Evolutionary conservation across 2,113 vertebrate genomes (phyloP).

Genomic region (Pollachius pollachius): DNA sequence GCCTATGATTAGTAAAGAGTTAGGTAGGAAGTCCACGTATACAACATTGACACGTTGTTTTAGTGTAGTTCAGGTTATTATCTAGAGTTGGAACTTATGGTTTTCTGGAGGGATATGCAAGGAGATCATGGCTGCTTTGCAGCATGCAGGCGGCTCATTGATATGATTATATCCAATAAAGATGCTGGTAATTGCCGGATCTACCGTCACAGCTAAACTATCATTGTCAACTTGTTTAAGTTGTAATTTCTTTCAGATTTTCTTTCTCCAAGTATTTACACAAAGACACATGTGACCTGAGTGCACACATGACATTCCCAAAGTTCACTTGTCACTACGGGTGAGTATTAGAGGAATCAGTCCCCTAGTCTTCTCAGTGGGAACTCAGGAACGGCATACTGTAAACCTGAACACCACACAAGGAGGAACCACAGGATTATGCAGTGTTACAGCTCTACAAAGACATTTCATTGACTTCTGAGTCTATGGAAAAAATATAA

Average conservation of each 20-base stretch:
- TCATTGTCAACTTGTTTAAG: background rate
- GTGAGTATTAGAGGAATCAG: conserved; percentile 2
- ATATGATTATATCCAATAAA: conserved; percentile 19
- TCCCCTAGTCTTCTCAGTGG: background rate
- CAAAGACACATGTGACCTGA: conserved; percentile 7
- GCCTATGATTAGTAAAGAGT: background rate
- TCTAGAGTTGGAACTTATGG: background rate
- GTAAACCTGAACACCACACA: too few species aligned
- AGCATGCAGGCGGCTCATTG: conserved; percentile 22
- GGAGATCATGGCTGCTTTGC: conserved; percentile 12
- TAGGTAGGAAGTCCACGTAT: background rate
- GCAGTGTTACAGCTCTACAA: too few species aligned
- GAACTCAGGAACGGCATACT: too few species aligned
- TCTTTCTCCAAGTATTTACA: too few species aligned
- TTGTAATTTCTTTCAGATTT: too few species aligned
- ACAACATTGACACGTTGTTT: background rate
- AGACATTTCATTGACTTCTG: too few species aligned
- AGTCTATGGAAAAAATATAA: too few species aligned
- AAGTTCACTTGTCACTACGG: background rate
- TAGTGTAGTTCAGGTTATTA: background rate
- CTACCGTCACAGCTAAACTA: background rate
- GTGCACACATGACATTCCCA: conserved; percentile 5
- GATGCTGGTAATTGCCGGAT: background rate
- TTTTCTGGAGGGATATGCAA: background rate
- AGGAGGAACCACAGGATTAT: too few species aligned